Conservation (phyloP, 2,797 vertebrate species). For the Muscicapa comitata region DNA sequence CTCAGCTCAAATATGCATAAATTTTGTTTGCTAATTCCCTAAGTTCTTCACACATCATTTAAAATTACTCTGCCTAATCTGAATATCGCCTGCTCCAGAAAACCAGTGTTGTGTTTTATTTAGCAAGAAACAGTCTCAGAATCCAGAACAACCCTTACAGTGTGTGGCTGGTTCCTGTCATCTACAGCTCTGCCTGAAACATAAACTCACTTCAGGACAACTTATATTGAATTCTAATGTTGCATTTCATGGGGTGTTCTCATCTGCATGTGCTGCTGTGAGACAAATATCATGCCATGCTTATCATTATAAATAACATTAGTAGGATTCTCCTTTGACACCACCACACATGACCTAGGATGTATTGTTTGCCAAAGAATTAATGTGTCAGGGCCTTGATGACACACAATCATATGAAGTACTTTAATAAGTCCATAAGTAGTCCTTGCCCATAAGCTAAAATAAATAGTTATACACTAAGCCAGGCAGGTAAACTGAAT, state of each 20-base stretch:
- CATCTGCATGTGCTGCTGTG: background rate
- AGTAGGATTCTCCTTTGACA: background rate
- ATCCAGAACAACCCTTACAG: background rate
- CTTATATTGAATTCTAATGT: background rate
- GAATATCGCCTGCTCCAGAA: background rate
- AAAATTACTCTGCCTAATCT: background rate
- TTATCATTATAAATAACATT: background rate
- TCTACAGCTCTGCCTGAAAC: background rate
- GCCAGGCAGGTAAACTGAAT: background rate
- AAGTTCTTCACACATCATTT: background rate
- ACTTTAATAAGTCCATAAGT: background rate
- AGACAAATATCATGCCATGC: background rate
- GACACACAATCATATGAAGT: background rate
- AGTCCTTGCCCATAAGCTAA: background rate
- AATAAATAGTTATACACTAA: background rate
- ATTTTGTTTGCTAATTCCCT: background rate
- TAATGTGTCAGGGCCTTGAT: background rate
- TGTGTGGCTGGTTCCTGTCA: background rate
- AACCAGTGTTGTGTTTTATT: background rate
- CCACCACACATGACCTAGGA: background rate
- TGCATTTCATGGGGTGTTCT: background rate
- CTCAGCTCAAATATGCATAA: background rate
- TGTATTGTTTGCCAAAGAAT: conserved; percentile 55
- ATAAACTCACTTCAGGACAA: background rate
- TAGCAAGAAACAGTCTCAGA: background rate